A percentile compares a stretch with the other conserved stretches of the same genome.
Evolutionary conservation across 2,797 vertebrate species (phyloP).

Genomic region (Tarsius wallacei): DNA sequence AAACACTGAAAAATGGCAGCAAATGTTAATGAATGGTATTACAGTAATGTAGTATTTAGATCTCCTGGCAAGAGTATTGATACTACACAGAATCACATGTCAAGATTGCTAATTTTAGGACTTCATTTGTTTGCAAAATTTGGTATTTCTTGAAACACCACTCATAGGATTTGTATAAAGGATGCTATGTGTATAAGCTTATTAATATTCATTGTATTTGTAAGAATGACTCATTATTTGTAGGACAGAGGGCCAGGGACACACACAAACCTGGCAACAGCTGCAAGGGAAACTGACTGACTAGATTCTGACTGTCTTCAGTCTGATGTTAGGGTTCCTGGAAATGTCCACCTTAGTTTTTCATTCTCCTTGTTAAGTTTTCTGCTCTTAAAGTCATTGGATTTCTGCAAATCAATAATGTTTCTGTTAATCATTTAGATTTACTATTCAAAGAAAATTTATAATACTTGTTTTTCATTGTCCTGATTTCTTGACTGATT

Average conservation of each 20-base stretch:
- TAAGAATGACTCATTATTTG: constrained; percentile 1
- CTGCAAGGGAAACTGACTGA: not conserved
- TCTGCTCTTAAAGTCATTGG: not conserved
- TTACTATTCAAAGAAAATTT: constrained; percentile 34
- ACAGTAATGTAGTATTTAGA: not conserved
- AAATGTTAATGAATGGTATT: not conserved
- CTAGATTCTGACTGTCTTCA: not conserved
- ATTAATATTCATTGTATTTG: constrained; percentile 45
- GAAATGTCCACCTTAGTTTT: not conserved
- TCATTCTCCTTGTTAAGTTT: not conserved
- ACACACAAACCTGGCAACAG: not conserved
- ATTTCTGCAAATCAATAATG: not conserved
- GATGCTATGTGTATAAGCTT: not conserved
- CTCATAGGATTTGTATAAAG: not conserved
- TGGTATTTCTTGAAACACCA: constrained; percentile 29
- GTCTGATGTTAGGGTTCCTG: not conserved
- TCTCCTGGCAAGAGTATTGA: not conserved
- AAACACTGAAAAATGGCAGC: not conserved
- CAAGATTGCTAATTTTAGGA: constrained; percentile 27
- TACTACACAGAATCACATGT: not conserved
- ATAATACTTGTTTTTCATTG: not conserved
- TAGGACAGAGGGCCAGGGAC: not conserved
- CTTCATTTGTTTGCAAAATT: constrained; percentile 44
- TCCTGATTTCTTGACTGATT: not conserved
- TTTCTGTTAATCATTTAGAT: not conserved